Evolutionary conservation across 2,888 invertebrate genomes (phyloP).

Genomic region (Caenorhabditis wallacei): DNA sequence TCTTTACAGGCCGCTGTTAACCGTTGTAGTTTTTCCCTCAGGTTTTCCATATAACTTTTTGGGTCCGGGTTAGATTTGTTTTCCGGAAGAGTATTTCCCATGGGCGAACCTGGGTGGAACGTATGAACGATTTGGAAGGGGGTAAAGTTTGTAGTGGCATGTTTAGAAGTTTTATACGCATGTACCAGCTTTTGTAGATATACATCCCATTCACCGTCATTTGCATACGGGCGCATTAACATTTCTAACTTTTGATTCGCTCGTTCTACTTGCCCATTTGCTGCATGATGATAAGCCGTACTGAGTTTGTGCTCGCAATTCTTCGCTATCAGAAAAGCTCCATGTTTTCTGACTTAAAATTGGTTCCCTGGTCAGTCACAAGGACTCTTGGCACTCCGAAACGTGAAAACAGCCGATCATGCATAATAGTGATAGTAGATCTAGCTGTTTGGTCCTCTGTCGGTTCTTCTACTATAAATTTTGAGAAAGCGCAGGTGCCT

Average conservation of each 20-base stretch:
- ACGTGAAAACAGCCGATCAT: background rate
- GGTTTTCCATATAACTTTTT: background rate
- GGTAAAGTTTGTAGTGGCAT: background rate
- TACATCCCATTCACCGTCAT: background rate
- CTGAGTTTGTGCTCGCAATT: background rate
- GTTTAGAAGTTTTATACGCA: background rate
- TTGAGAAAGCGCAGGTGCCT: slow-evolving; percentile 1
- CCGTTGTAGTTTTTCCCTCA: background rate
- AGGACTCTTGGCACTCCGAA: slow-evolving; percentile 17
- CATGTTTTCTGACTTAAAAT: slow-evolving; percentile 2
- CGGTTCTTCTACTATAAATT: slow-evolving; percentile 1
- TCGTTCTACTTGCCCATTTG: background rate
- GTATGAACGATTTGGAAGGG: background rate
- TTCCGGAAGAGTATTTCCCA: background rate
- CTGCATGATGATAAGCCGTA: background rate
- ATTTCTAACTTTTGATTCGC: background rate
- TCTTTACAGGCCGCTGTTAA: background rate
- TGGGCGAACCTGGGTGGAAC: background rate
- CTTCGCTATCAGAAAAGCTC: background rate
- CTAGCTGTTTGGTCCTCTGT: background rate
- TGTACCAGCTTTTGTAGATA: background rate
- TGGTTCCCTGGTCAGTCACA: slow-evolving; percentile 17
- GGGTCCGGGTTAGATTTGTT: background rate
- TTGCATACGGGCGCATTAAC: background rate
- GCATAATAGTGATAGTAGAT: background rate